Base-by-base conservation (phyloP, 1,140 invertebrate genomes). In the Ceratina japonica region DNA sequence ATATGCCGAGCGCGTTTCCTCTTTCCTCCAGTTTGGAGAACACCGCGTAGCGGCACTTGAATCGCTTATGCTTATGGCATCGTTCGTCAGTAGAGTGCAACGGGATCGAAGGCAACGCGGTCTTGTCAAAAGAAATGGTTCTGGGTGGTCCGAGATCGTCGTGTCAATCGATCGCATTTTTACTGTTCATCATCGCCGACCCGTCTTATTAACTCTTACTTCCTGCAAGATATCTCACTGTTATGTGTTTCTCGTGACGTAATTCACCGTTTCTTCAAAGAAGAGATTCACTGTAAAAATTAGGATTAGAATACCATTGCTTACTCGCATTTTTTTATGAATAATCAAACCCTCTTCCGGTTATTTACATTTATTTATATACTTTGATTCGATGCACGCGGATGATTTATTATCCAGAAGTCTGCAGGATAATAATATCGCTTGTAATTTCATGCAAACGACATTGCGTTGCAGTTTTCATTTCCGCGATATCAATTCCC, bases 81-180 rank as follows among this genome's bases (percentile, higher is more conserved):
- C 37, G 77, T 80, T 61, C 77, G 64, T 79, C 76, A 83, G 81
- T 82, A 82, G 65, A 83, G 64, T 79, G 70, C 51, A 70, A 69
- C 76, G 31, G 15, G 22, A 81, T 69, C 81, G 75, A 79, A 62
- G 44, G 2, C 18, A 52, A 61, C 61, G 61, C 72, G 70, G 54
- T 10, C 56, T 56, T 54, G 70, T 83, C 70, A 51, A 75, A 79
- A 59, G 81, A 83, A 74, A 74, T 61, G 24, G 16, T n/a, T 59
- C 18, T 24, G 52, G 58, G 16, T 69, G 54, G 58, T 62, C 49
- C 59, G 18, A 22, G 56, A 16, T 4, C 49, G 22, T 49, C 66
- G 13, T 20, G 54, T 8, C 56, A 10, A 52, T 49, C 58, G 22
- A 62, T 77, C 5, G 54, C 54, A 56, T 16, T 56, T 56, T 16